Evolutionary conservation across 1,140 invertebrate species (phyloP).

Genomic region (Oryctes rhinoceros): DNA sequence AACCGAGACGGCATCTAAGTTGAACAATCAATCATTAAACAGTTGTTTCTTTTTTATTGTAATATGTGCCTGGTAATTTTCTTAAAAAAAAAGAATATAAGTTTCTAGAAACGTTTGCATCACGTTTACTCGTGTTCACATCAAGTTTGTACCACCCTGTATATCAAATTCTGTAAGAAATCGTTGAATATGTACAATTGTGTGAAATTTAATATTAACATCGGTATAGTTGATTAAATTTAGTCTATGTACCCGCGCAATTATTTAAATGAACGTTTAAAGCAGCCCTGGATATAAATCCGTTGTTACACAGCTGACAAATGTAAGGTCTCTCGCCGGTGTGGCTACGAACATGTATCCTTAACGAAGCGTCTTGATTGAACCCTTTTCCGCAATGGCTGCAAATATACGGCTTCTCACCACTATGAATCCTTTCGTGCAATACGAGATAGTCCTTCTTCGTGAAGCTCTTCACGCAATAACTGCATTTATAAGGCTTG

Average conservation of each 20-base stretch:
- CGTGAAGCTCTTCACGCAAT: conserved; percentile 66
- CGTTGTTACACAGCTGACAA: conserved; percentile 52
- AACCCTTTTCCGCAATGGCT: conserved; percentile 65
- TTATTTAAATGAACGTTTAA: conserved; percentile 58
- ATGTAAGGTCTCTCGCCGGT: conserved; percentile 57
- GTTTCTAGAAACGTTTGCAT: too few species aligned
- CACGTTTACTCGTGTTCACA: too few species aligned
- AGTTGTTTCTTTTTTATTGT: too few species aligned
- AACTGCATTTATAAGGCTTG: conserved; percentile 63
- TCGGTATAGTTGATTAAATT: too few species aligned
- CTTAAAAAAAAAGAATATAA: too few species aligned
- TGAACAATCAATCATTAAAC: too few species aligned
- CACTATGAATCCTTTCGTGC: conserved; percentile 67
- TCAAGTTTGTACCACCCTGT: too few species aligned
- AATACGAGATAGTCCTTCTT: conserved; percentile 67
- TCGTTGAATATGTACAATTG: too few species aligned
- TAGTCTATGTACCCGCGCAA: conserved; percentile 41
- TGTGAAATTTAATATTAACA: too few species aligned
- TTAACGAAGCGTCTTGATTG: conserved; percentile 58
- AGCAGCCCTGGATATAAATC: conserved; percentile 52
- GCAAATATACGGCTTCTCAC: conserved; percentile 66
- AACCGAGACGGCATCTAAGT: too few species aligned
- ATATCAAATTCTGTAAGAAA: too few species aligned
- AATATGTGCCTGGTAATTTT: too few species aligned
- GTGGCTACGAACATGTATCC: conserved; percentile 64